Base-by-base conservation (phyloP, 1,140 invertebrate species). In the Tetramorium simillimum region DNA sequence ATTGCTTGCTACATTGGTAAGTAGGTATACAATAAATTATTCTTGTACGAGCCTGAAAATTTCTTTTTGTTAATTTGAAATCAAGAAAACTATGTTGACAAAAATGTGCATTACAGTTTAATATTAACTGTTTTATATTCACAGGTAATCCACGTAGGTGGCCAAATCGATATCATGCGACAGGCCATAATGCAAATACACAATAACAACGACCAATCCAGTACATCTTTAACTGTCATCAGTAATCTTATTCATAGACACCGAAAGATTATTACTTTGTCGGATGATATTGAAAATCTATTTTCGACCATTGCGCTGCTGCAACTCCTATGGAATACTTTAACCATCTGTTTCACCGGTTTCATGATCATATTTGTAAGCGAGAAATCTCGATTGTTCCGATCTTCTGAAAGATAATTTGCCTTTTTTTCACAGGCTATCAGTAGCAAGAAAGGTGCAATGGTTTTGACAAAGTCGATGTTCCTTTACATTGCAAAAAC, bases 361-460 rank as follows among this genome's bases (percentile, higher is more conserved):
- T 86, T 90, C 2, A 16, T 86, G 58, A 86, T 90, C 0, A 14
- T 86, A 28, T 18, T 86, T 21, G 88, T 90, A 77, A 86, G 85
- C 51, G 76, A 78, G 6, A 60, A 33, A 33, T 33, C 3, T 40
- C 7, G 37, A 82, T 53, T 0, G 9, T 43, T 24, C 9, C 14
- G 14, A 69, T 10, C 10, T 69, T 80, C 1, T 16, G 14, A 21
- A 46, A 5, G n/a, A 51, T 21, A 43, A 46, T 46, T 14, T n/a
- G n/a, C n/a, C n/a, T n/a, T n/a, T n/a, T 10, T 70, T n/a, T 69
- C 51, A 1, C 16, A 78, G 58, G 18, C 40, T 46, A 24, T 78
- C 5, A 49, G 40, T 43, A 77, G 0, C 0, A 12, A 53, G 0
- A 56, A 46, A 12, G n/a, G 40, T 1, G 1, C 5, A 43, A 21